phyloP scores from a whole-genome alignment of 2,797 vertebrate genomes.

The Orestias chungarensis region DNA sequence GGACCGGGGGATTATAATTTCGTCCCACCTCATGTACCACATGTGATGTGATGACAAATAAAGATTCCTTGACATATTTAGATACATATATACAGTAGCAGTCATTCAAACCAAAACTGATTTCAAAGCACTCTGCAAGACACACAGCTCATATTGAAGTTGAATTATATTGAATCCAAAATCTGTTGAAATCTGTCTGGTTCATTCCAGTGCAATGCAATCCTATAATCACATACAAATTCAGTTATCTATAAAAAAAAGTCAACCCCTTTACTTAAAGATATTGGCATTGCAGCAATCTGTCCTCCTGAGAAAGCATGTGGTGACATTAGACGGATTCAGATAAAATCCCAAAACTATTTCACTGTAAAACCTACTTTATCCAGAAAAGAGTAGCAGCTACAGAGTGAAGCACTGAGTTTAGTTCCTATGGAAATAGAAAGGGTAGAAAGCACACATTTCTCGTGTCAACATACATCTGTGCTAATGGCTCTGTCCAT shows the following conservation, averaged over 20 bases:
- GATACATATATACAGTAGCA: background rate
- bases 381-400: background rate
- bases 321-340: background rate
- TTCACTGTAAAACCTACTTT: background rate
- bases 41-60: no score
- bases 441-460: background rate
- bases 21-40: no score
- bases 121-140: background rate
- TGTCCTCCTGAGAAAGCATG: background rate
- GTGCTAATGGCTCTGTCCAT: no score
- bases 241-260: background rate
- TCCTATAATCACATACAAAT: background rate
- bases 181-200: background rate
- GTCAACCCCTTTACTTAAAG: background rate
- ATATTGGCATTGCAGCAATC: background rate
- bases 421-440: background rate
- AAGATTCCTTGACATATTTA: no score
- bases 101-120: background rate
- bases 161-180: background rate
- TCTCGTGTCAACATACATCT: background rate
- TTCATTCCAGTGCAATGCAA: background rate
- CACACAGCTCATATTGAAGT: background rate
- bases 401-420: background rate
- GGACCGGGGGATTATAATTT: no score
- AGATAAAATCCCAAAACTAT: background rate